Conservation (phyloP, 2,797 vertebrate species). For the Hypotaenidia okinawae region DNA sequence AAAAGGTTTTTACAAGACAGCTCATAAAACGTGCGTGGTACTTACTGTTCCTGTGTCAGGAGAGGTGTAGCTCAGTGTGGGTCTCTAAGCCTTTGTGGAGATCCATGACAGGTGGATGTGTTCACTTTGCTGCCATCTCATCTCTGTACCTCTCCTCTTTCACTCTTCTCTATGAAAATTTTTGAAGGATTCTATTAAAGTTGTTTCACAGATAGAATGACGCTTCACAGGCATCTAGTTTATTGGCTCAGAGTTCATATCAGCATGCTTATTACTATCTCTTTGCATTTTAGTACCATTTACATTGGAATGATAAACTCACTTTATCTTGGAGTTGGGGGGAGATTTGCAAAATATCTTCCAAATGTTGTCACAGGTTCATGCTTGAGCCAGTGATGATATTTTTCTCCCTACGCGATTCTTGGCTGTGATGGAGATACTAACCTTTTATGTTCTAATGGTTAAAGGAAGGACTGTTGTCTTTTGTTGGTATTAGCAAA, state of each 20-base stretch:
- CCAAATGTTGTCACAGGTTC: neutral
- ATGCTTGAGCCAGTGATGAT: neutral
- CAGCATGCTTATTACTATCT: neutral
- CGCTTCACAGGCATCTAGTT: neutral
- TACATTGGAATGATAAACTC: neutral
- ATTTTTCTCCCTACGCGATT: neutral
- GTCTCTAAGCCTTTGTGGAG: neutral
- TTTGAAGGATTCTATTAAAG: neutral
- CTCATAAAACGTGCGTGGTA: neutral
- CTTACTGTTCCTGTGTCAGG: neutral
- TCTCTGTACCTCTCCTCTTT: neutral
- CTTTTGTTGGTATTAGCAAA: neutral
- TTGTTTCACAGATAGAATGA: neutral
- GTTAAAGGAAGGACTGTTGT: neutral
- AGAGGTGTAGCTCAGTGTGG: neutral
- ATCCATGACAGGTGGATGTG: neutral
- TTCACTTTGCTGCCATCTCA: neutral
- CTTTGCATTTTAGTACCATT: neutral
- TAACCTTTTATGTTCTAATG: neutral
- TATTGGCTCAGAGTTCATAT: neutral
- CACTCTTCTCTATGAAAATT: neutral
- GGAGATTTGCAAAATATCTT: neutral
- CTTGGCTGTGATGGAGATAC: neutral
- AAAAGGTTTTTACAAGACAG: neutral
- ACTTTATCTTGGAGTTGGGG: neutral